Percentiles rank a stretch among this genome's conserved stretches.
Conservation (phyloP, 2,113 vertebrate species). For the Sporophila hypoxantha region DNA sequence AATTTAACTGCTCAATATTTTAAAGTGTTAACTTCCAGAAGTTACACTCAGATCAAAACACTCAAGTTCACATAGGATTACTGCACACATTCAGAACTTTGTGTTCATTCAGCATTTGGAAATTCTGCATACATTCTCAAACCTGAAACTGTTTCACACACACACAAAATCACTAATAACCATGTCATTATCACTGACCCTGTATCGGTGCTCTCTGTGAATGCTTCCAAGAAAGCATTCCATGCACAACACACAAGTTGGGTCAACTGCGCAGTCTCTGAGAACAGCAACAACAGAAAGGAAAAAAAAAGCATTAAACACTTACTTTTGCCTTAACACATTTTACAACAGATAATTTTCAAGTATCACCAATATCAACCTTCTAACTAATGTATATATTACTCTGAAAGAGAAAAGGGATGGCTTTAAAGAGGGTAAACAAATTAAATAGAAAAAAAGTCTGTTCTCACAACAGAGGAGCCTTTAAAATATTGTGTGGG, state of each 20-base stretch:
- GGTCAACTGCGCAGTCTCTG: constrained; percentile 95
- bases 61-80: background rate
- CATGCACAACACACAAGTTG: constrained; percentile 97
- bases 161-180: background rate
- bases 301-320: constrained; percentile 5
- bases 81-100: background rate
- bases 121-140: background rate
- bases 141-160: background rate
- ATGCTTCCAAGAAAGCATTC: constrained; percentile 94
- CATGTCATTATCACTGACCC: constrained; percentile 73
- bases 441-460: background rate
- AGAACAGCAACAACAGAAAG: constrained; percentile 16
- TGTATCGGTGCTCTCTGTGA: constrained; percentile 93
- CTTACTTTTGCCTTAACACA: background rate
- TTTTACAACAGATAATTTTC: constrained; percentile 15
- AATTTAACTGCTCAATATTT: background rate
- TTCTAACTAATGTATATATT: background rate
- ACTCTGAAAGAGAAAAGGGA: background rate
- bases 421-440: background rate
- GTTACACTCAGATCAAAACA: background rate
- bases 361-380: background rate
- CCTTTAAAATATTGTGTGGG: background rate
- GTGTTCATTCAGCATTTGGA: background rate
- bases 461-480: background rate
- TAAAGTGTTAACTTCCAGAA: background rate